phyloP scores from a whole-genome alignment of 2,888 invertebrate species.

The Micoletzkya japonica region DNA sequence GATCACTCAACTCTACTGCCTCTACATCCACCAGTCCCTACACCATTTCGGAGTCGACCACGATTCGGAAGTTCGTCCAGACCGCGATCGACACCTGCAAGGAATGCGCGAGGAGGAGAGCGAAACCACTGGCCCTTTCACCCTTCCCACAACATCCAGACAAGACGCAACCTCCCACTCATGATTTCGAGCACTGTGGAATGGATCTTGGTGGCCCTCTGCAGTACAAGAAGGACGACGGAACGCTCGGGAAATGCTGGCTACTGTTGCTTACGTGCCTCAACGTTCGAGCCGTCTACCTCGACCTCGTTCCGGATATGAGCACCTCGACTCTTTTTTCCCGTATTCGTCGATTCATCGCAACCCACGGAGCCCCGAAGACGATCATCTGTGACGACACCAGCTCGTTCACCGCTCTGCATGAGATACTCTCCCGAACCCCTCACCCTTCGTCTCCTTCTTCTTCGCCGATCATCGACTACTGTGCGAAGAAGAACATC shows the following conservation, averaged over 20 bases:
- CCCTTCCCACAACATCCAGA: not conserved
- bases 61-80: not conserved
- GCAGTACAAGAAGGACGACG: not conserved
- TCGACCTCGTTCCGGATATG: constrained; percentile 29
- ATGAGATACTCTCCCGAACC: constrained; percentile 37
- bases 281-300: constrained; percentile 29
- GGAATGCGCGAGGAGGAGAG: not conserved
- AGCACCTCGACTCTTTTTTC: constrained; percentile 17
- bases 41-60: not conserved
- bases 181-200: not conserved
- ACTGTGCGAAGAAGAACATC: too few relatives aligned
- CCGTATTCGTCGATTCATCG: constrained; percentile 29
- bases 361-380: constrained; percentile 24
- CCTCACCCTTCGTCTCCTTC: too few relatives aligned
- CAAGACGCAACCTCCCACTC: not conserved
- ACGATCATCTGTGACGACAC: constrained; percentile 45
- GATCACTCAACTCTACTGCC: constrained; percentile 9
- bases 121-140: not conserved
- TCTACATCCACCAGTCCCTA: not conserved
- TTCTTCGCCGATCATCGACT: too few relatives aligned
- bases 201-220: constrained; percentile 10
- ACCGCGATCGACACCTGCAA: not conserved
- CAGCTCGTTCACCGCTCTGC: constrained; percentile 63
- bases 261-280: constrained; percentile 30
- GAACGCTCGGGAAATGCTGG: constrained; percentile 18